These are phyloP conservation scores for Lissonota sp. DNA, from an alignment of 2,888 invertebrate species.

Conservation along the genomic window DNA sequence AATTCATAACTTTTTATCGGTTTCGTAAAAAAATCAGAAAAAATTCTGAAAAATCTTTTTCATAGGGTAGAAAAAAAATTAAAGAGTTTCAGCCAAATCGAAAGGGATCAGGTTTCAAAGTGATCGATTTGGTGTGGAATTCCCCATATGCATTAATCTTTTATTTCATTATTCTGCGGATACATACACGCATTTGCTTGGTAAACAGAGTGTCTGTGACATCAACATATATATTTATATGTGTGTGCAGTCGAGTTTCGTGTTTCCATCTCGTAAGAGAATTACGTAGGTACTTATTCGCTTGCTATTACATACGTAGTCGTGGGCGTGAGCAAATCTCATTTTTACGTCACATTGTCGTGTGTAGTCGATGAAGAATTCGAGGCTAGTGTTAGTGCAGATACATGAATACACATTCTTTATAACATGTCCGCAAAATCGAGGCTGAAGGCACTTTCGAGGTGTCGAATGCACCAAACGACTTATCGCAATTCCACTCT, in stretches of 20 bases:
- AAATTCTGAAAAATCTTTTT: too few relatives aligned
- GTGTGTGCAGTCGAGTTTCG: conserved; percentile 43
- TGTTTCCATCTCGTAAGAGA: conserved; percentile 52
- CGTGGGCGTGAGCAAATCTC: conserved; percentile 46
- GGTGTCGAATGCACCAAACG: conserved; percentile 63
- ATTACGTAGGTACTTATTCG: conserved; percentile 59
- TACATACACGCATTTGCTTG: background rate
- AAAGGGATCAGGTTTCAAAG: too few relatives aligned
- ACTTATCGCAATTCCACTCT: conserved; percentile 53
- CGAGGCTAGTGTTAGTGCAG: conserved; percentile 17
- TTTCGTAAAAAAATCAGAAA: too few relatives aligned
- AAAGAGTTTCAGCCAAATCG: too few relatives aligned
- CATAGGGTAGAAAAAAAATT: too few relatives aligned
- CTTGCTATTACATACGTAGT: conserved; percentile 56
- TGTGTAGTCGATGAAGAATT: conserved; percentile 48
- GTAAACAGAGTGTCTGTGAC: conserved; percentile 17
- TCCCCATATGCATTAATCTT: too few relatives aligned
- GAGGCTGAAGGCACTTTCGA: conserved; percentile 61
- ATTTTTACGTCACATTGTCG: conserved; percentile 29
- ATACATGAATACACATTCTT: conserved; percentile 4
- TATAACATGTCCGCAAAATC: conserved; percentile 47
- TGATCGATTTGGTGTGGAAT: too few relatives aligned
- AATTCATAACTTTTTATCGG: too few relatives aligned
- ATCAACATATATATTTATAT: too few relatives aligned
- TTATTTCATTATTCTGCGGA: too few relatives aligned